Percentiles rank a stretch among this genome's conserved stretches.
Conservation (phyloP, 35 echinoderm and acorn worm species). For the Stichopus chloronotus region DNA sequence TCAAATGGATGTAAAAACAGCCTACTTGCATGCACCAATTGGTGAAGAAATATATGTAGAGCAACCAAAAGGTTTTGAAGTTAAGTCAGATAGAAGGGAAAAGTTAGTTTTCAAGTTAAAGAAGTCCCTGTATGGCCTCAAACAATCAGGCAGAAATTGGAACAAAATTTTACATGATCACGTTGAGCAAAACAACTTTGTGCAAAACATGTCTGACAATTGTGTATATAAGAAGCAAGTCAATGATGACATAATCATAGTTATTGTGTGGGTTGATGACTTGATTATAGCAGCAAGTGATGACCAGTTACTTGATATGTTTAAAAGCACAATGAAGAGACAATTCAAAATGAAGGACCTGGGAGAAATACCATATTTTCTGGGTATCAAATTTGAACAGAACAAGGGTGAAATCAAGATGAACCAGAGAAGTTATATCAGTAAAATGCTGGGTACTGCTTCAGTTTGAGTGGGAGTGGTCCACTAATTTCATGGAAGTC, state of each 20-base stretch:
- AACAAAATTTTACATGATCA: constrained; percentile 60
- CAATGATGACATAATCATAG: constrained; percentile 28
- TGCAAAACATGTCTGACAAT: background rate
- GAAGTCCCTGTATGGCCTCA: constrained; percentile 68
- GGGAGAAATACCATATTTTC: constrained; percentile 50
- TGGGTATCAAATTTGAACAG: constrained; percentile 39
- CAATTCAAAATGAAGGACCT: constrained; percentile 32
- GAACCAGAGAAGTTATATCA: constrained; percentile 46
- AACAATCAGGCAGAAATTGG: constrained; percentile 71
- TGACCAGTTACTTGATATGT: constrained; percentile 28
- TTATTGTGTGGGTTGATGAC: constrained; percentile 63
- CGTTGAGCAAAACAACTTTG: constrained; percentile 17
- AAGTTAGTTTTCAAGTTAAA: constrained; percentile 61
- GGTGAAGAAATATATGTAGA: constrained; percentile 62
- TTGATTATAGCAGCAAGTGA: constrained; percentile 51
- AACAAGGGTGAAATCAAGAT: constrained; percentile 19
- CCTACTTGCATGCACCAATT: constrained; percentile 66
- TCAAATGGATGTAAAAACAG: constrained; percentile 80
- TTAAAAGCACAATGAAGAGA: constrained; percentile 16
- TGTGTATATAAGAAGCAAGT: constrained; percentile 27
- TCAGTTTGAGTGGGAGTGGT: constrained; percentile 48
- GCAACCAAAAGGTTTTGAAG: constrained; percentile 14
- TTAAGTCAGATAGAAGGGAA: background rate
- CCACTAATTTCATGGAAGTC: constrained; percentile 71
- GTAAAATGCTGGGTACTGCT: constrained; percentile 65